Evolutionary conservation across 23 tunicate species (phyloP), one percentile per base, ranked within the genome.

Genomic region (Styela clava): DNA sequence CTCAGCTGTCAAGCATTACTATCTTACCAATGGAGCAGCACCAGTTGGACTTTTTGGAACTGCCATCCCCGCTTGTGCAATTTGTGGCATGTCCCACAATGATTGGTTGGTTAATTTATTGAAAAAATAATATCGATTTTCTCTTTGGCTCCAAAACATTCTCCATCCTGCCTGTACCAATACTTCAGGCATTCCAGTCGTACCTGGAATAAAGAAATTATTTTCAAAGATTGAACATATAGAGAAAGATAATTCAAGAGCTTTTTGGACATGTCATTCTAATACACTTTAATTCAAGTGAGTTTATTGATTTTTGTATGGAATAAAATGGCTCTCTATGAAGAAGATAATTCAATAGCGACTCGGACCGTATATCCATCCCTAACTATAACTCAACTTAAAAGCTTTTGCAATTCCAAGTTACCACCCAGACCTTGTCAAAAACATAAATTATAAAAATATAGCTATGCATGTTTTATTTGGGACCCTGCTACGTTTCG

Each of bases 1-100:
- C n/a, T n/a, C n/a, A n/a, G n/a, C n/a, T n/a, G n/a, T n/a, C n/a
- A n/a, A n/a, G n/a, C n/a, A n/a, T n/a, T 33, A 73, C 24, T 73
- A n/a, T 20, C 77, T 35, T 44, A 76, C 81, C 33, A 44, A 76
- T 21, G 81, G 81, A 27, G 81, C 81, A 20, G 81, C 81, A 37
- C 65, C 81, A 22, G 81, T 76, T 36, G 81, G 81, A 44, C 81
- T 76, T 76, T 56, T 76, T 52, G 81, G 81, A 27, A 76, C 81
- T 35, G 26, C 81, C 56, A 44, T 44, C 9, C 81, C 81, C 21
- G 30, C 16, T 21, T 25, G 64, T 7, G 64, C 61, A 7, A 52
- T 35, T 1, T 37, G 28, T 25, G 81, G 81, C 81, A 76, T 76
- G 0, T 76, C 81, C 81, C 81, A 76, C 18, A 52, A 28, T 16